Evolutionary conservation across 2,113 vertebrate species (phyloP).

Genomic region (Cardinalis cardinalis): DNA sequence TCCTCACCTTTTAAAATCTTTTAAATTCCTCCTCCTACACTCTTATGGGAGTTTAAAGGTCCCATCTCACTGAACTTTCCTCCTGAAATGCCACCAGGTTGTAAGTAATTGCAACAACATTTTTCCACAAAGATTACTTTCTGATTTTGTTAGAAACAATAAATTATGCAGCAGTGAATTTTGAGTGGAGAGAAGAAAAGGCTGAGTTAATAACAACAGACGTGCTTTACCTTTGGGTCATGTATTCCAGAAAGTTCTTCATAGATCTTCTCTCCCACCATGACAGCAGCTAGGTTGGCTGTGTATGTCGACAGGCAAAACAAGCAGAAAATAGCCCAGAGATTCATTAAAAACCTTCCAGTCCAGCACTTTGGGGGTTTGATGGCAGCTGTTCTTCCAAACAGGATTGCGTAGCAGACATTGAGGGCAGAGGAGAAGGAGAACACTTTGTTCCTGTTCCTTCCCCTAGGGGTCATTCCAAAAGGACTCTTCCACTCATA

Average conservation of each 20-base stretch:
- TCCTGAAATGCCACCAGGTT: not conserved
- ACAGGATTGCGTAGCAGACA: constrained; percentile 82
- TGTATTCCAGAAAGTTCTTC: constrained; percentile 89
- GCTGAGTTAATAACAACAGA: not conserved
- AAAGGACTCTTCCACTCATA: constrained; percentile 88
- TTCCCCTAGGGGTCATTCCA: constrained; percentile 82
- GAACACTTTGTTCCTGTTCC: constrained; percentile 82
- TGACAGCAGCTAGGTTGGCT: constrained; percentile 84
- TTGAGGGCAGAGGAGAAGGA: constrained; percentile 85
- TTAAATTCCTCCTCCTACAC: not conserved
- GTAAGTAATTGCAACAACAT: not conserved
- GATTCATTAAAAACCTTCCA: constrained; percentile 85
- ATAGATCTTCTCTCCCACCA: constrained; percentile 89
- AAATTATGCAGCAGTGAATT: not conserved
- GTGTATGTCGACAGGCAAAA: constrained; percentile 86
- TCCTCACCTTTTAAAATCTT: not conserved
- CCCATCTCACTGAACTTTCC: not conserved
- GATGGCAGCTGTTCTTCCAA: constrained; percentile 84
- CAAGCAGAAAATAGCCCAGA: constrained; percentile 88
- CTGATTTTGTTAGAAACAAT: not conserved
- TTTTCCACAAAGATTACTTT: not conserved
- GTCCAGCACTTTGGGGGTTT: constrained; percentile 87
- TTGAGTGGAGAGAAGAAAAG: not conserved
- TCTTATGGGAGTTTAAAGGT: not conserved
- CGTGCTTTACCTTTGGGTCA: constrained; percentile 82